Evolutionary conservation across 1,140 invertebrate species (phyloP), one percentile per base, ranked within the genome.

Genomic region (Halesus radiatus): DNA sequence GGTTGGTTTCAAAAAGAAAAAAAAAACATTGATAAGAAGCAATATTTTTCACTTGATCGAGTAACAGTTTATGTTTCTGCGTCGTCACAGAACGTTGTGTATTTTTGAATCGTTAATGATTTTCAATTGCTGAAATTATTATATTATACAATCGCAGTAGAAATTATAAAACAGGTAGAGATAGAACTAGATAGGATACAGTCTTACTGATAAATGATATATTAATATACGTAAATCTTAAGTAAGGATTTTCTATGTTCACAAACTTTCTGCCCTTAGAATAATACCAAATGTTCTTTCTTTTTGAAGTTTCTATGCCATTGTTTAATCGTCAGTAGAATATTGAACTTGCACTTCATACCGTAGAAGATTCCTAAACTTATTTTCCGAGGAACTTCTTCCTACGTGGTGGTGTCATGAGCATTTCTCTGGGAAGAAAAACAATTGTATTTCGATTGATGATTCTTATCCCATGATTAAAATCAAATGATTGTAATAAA

Each of bases 141-240:
- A 20, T 20, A 56, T 54, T 74, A 74, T 18, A 54, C 70, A 74
- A 74, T 74, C 70, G 70, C 70, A 50, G 70, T 74, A 74, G 70
- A 74, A 74, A n/a, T 50, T 74, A 74, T 54, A 54, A 74, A 50
- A 74, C 70, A 56, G 13, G 29, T 74, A 74, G 70, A 54, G 4
- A 15, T 74, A 74, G 50, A 26, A 8, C 29, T 56, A 54, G 52
- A 74, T 74, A 74, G 70, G 70, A 56, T 54, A 74, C 70, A 26
- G 70, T 74, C 70, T 74, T 74, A 56, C 70, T 16, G 70, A 74
- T 74, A 74, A 74, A 74, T 54, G 66, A 70, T 70, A 54, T 23
- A 74, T 26, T 54, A 53, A 74, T 74, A 74, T 74, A 74, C 70
- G 70, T 74, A 74, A 74, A 74, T 54, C 53, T 74, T 54, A 74